Evolutionary conservation across 2,113 vertebrate species (phyloP).

Genomic region (Dolichotis patagonum): DNA sequence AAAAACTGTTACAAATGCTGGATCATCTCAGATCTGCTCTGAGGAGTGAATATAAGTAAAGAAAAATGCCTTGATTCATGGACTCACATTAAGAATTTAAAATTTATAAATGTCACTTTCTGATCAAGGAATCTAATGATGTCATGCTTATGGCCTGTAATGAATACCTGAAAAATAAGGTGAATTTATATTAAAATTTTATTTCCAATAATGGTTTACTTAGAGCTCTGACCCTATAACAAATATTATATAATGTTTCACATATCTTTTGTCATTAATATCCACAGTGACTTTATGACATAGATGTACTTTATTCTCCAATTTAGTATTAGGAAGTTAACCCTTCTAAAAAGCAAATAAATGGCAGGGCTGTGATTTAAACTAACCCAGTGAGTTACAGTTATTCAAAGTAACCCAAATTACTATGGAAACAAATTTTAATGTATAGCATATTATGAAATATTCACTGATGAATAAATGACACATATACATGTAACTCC

Average conservation of each 20-base stretch:
- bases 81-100: neutral
- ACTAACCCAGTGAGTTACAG: neutral
- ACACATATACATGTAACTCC: neutral
- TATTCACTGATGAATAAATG: neutral
- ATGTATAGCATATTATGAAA: neutral
- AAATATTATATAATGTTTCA: neutral
- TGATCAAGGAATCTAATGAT: neutral
- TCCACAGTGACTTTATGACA: too few species aligned
- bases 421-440: neutral
- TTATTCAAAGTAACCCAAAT: neutral
- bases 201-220: neutral
- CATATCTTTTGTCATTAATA: neutral
- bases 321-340: neutral
- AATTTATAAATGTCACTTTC: neutral
- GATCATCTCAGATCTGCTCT: neutral
- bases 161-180: neutral
- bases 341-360: neutral
- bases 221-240: neutral
- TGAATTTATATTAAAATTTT: neutral
- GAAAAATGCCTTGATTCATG: neutral
- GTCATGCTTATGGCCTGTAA: neutral
- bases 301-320: neutral
- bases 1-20: neutral
- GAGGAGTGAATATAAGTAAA: neutral
- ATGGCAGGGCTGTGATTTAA: neutral